Base-by-base conservation (phyloP, 2,113 vertebrate species). In the Arizona elegans region DNA sequence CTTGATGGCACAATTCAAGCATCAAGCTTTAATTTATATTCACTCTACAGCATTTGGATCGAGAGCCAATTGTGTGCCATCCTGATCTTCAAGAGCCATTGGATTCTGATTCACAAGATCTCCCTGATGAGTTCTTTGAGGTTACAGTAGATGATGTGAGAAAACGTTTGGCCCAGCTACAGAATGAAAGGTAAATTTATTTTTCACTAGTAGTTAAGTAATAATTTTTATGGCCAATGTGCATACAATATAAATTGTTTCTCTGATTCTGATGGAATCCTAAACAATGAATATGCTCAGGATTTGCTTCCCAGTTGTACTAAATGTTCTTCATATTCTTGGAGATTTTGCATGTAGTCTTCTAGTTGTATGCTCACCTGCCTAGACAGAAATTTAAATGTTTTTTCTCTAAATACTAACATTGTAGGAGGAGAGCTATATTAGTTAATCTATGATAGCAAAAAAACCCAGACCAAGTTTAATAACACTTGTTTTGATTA, bases 101-200 rank as follows among this genome's bases (percentile, higher is more conserved):
- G 0, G 90, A 94, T 17, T 92, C 95, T 93, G 93, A 88, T 85
- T 91, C 96, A 0, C 88, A 91, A 0, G 98, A 99, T 75, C 97
- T 99, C 91, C 98, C 99, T 0, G 99, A 99, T 2, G 98, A 99
- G 86, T 99, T 99, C 96, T 99, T 99, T 89, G 99, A 99, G 92
- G 98, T 99, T 95, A 99, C 99, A 0, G 95, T 99, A 94, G 99
- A 99, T 8, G 99, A 99, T 1, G 97, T 99, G 86, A 97, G 98
- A 93, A 99, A 98, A 92, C 98, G 99, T 91, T 98, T 99, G 92
- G 98, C 99, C 9, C 98, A 99, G 96, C 97, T 99, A 92, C 99
- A 98, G 97, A 99, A 98, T 19, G 99, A 99, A 96, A 98, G 99
- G 99, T 98, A 96, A 96, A 97, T 97, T 93, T 58, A 50, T 87